Evolutionary conservation across 1,140 invertebrate genomes (phyloP).

Genomic region (Venturia canescens): DNA sequence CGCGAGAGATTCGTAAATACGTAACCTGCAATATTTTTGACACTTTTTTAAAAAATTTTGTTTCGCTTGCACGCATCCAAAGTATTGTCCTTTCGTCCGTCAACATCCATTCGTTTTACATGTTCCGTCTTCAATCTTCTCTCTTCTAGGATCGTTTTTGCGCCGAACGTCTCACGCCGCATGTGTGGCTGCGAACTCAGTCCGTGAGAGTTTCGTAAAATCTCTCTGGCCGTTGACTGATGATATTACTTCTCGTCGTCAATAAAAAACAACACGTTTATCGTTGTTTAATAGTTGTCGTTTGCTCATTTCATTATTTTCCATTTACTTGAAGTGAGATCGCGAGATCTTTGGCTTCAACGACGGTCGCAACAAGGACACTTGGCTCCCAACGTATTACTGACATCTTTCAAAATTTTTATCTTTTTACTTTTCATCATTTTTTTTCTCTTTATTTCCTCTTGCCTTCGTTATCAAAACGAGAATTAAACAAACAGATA

Average conservation of each 20-base stretch:
- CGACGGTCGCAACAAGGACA: slow-evolving; percentile 78
- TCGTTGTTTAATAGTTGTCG: slow-evolving; percentile 47
- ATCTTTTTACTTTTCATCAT: too few species aligned
- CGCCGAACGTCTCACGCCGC: slow-evolving; percentile 76
- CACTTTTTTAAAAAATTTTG: not conserved
- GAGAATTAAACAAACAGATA: slow-evolving; percentile 47
- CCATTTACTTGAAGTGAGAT: slow-evolving; percentile 68
- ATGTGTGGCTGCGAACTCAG: slow-evolving; percentile 75
- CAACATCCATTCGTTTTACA: slow-evolving; percentile 35
- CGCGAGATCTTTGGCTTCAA: slow-evolving; percentile 77
- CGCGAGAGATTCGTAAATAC: too few species aligned
- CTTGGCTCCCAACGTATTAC: slow-evolving; percentile 77
- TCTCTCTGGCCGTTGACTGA: slow-evolving; percentile 32
- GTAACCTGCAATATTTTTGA: too few species aligned
- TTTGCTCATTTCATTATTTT: slow-evolving; percentile 63
- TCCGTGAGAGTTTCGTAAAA: slow-evolving; percentile 67
- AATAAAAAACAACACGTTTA: slow-evolving; percentile 29
- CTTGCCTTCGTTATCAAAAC: slow-evolving; percentile 45
- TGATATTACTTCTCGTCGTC: slow-evolving; percentile 36
- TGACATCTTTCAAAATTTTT: slow-evolving; percentile 68
- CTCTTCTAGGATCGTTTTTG: slow-evolving; percentile 75
- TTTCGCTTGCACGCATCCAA: not conserved
- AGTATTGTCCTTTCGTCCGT: not conserved
- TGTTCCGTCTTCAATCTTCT: slow-evolving; percentile 53
- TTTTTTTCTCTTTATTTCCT: not conserved